Evolutionary conservation across 2,888 invertebrate species (phyloP).

Genomic region (Palloptera scutellata): DNA sequence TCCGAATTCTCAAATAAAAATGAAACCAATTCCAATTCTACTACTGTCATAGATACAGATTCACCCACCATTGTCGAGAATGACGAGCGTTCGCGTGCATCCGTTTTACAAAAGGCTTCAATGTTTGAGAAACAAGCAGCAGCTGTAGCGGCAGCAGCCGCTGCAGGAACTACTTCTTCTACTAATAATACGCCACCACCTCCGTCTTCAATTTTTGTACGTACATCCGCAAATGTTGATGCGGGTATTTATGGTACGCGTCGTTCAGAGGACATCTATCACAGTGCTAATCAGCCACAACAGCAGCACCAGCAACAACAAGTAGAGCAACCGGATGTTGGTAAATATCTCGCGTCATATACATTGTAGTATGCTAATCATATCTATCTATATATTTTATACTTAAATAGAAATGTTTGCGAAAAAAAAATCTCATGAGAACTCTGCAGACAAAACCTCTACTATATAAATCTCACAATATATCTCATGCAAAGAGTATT

Average conservation of each 20-base stretch:
- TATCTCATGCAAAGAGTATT: too few relatives aligned
- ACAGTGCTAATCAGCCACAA: slow-evolving; percentile 25
- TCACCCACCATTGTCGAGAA: slow-evolving; percentile 49
- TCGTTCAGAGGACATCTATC: slow-evolving; percentile 32
- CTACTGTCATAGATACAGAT: slow-evolving; percentile 41
- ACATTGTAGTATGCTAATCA: too few relatives aligned
- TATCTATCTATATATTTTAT: too few relatives aligned
- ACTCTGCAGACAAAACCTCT: too few relatives aligned
- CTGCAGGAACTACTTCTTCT: neutral
- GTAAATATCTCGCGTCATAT: slow-evolving; percentile 47
- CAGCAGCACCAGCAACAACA: slow-evolving; percentile 37
- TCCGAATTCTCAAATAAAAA: slow-evolving; percentile 24
- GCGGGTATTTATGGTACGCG: slow-evolving; percentile 39
- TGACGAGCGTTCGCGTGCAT: slow-evolving; percentile 62
- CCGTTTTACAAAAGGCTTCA: slow-evolving; percentile 64
- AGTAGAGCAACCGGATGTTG: slow-evolving; percentile 55
- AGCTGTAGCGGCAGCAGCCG: slow-evolving; percentile 46
- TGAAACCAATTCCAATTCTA: slow-evolving; percentile 28
- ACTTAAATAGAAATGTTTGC: too few relatives aligned
- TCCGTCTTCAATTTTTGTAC: slow-evolving; percentile 24
- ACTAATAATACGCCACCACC: slow-evolving; percentile 34
- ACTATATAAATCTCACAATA: too few relatives aligned
- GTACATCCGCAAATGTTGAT: slow-evolving; percentile 23
- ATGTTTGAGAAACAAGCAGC: slow-evolving; percentile 64
- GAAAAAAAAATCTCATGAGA: too few relatives aligned